Evolutionary conservation across 2,113 vertebrate genomes (phyloP), one percentile per base, ranked within the genome.

Genomic region (Psilopogon haemacephalus): DNA sequence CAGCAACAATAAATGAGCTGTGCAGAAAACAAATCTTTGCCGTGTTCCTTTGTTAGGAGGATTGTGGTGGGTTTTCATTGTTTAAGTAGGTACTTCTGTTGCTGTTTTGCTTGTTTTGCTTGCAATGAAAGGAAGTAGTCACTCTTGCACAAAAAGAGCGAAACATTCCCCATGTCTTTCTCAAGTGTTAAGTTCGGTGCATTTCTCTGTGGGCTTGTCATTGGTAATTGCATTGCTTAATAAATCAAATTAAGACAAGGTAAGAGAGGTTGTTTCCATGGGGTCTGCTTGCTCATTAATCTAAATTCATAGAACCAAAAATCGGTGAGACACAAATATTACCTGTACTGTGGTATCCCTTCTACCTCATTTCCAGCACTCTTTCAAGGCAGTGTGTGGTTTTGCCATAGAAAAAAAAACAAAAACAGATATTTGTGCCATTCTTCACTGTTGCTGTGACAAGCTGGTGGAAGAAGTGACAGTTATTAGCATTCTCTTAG

Each of bases 161-260:
- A 50, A 50, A 50, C 48, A 26, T 50, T 50, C 7, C 48, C 48
- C 23, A 63, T 4, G 24, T 56, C 82, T 80, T 94, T 77, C 78
- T 93, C 82, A 83, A 59, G 69, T 76, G 76, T 86, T 50, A 76
- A 75, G 88, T 85, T 88, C 18, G 95, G 89, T 95, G 55, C 52
- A 74, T 96, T 93, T 80, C 84, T 90, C 65, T 65, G 63, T 84
- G 89, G 81, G 84, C 64, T 92, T 95, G 96, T 96, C 97, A 62
- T 86, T 69, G 70, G 75, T 95, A 95, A 95, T 97, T 97, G 86
- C 82, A 72, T 80, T 93, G 81, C 69, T 96, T 96, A 96, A 95
- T 97, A 95, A 94, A 95, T 96, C 95, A 95, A 90, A 70, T 58
- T 33, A 72, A 91, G 94, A 87, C 83, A 89, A 93, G 75, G 91